Percentiles rank a stretch among this genome's conserved stretches.
Evolutionary conservation across 1,140 invertebrate species (phyloP).

Genomic region (Copidosoma floridanum): DNA sequence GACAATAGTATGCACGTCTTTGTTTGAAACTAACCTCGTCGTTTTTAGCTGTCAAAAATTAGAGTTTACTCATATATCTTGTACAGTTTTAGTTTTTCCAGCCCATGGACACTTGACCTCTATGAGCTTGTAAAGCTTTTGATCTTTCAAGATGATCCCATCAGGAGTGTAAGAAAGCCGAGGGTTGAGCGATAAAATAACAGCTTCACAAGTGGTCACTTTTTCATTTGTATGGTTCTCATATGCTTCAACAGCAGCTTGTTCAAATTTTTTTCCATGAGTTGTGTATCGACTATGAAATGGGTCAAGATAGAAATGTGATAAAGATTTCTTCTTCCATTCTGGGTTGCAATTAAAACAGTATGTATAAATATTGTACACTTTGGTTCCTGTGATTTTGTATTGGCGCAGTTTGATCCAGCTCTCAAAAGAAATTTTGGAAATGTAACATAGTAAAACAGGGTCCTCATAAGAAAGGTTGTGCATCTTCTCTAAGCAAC

Average conservation of each 20-base stretch:
- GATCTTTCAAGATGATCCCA: slow-evolving; percentile 23
- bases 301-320: slow-evolving; percentile 14
- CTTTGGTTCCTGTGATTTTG: neutral
- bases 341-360: slow-evolving; percentile 13
- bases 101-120: slow-evolving; percentile 30
- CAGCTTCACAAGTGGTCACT: slow-evolving; percentile 4
- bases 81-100: slow-evolving; percentile 21
- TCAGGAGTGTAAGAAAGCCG: slow-evolving; percentile 24
- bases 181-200: slow-evolving; percentile 17
- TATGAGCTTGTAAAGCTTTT: slow-evolving; percentile 16
- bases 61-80: slow-evolving; percentile 11
- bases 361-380: slow-evolving; percentile 18
- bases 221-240: neutral
- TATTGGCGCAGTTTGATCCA: slow-evolving; percentile 9
- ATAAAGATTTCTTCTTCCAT: slow-evolving; percentile 19
- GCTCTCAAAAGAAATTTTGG: neutral
- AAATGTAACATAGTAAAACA: neutral
- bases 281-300: neutral
- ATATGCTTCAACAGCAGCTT: slow-evolving; percentile 2
- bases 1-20: slow-evolving; percentile 27
- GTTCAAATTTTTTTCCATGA: slow-evolving; percentile 18
- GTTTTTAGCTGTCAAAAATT: neutral
- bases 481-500: no score
- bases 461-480: neutral
- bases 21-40: slow-evolving; percentile 20